A percentile compares a stretch with the other conserved stretches of the same genome.
phyloP scores from a whole-genome alignment of 2,888 invertebrate species.

The Drosophila atroscutellata region DNA sequence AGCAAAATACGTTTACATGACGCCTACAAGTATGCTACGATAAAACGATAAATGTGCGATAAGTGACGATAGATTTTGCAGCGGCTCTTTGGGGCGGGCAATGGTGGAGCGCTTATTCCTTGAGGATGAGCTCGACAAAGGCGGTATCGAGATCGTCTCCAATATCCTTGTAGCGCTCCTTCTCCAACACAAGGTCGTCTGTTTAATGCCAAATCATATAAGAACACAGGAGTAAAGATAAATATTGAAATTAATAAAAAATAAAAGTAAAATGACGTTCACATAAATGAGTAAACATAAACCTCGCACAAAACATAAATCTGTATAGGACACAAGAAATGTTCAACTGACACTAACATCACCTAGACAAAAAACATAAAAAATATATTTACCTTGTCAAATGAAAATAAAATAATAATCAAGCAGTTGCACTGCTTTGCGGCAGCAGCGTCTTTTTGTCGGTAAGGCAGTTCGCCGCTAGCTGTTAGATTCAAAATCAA shows the following conservation, averaged over 20 bases:
- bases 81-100: conserved; percentile 54
- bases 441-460: conserved; percentile 30
- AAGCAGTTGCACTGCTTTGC: conserved; percentile 44
- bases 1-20: conserved; percentile 40
- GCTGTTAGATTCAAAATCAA: conserved; percentile 63
- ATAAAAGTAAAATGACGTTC: conserved; percentile 24
- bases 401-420: conserved; percentile 36
- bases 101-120: conserved; percentile 86
- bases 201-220: conserved; percentile 55
- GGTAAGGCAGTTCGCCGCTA: conserved; percentile 46
- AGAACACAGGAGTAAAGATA: conserved; percentile 42
- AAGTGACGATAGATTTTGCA: conserved; percentile 47
- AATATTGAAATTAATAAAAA: conserved; percentile 58
- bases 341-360: conserved; percentile 25
- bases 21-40: conserved; percentile 66
- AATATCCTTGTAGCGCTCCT: conserved; percentile 99
- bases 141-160: conserved; percentile 99
- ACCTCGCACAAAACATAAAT: conserved; percentile 43
- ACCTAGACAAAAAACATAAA: conserved; percentile 13
- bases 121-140: conserved; percentile 96
- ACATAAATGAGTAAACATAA: conserved; percentile 45
- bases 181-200: conserved; percentile 98
- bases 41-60: conserved; percentile 57
- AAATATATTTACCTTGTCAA: conserved; percentile 43
- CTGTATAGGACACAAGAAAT: conserved; percentile 15